These are phyloP conservation scores for Pycnomerus fuliginosus DNA, from an alignment of 2,888 invertebrate genomes.

Conservation along the genomic window DNA sequence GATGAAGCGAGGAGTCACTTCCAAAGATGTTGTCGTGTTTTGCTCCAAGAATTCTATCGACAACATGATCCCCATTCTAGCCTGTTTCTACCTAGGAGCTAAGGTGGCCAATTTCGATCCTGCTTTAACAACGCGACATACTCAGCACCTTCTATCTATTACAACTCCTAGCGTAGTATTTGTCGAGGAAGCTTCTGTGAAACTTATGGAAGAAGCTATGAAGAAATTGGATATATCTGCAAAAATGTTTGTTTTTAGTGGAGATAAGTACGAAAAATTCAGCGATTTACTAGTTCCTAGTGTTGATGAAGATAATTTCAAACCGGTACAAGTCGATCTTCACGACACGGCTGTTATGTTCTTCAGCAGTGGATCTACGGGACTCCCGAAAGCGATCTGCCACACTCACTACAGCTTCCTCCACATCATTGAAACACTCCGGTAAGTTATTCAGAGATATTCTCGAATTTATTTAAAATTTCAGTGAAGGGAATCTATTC, in stretches of 20 bases:
- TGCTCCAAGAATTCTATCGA: conserved; percentile 55
- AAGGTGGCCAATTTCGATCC: conserved; percentile 40
- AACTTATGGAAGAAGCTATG: conserved; percentile 25
- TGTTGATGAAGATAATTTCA: conserved; percentile 6
- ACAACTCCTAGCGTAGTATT: conserved; percentile 28
- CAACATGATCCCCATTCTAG: conserved; percentile 53
- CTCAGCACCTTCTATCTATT: conserved; percentile 30
- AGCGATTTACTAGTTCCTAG: conserved; percentile 22
- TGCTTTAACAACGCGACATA: conserved; percentile 31
- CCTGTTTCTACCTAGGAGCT: conserved; percentile 53
- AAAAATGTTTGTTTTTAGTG: conserved; percentile 36
- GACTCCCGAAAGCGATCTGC: conserved; percentile 42
- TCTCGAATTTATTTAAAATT: background rate
- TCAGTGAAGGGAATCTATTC: background rate
- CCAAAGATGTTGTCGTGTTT: conserved; percentile 53
- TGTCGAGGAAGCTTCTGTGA: conserved; percentile 19
- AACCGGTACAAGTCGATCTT: conserved; percentile 10
- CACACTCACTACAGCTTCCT: conserved; percentile 31
- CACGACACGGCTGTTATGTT: conserved; percentile 36
- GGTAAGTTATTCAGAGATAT: conserved; percentile 18
- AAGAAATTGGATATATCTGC: conserved; percentile 20
- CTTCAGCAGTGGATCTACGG: conserved; percentile 46
- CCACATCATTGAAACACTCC: conserved; percentile 6
- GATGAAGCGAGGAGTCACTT: conserved; percentile 46
- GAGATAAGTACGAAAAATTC: conserved; percentile 24